Conservation (phyloP, 2,113 vertebrate species). For the Cyprinodon brontotheroides region DNA sequence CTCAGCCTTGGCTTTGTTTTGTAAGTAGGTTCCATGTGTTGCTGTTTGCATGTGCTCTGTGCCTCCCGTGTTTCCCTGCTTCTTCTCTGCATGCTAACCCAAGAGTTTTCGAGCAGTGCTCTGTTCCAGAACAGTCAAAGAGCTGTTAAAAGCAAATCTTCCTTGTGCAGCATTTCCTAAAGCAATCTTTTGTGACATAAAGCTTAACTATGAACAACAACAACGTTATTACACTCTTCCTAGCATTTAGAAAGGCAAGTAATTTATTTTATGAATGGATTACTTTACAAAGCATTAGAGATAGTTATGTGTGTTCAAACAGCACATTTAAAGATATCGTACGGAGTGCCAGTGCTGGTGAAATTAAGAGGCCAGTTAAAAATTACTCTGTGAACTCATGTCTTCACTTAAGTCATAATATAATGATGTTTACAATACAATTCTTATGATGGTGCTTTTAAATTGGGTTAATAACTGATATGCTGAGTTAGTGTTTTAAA, state of each 20-base stretch:
- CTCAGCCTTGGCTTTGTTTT: too few species aligned
- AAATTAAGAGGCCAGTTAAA: background rate
- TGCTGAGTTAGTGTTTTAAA: too few species aligned
- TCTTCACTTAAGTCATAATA: too few species aligned
- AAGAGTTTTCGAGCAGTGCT: background rate
- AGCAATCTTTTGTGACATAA: too few species aligned
- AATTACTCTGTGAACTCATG: too few species aligned
- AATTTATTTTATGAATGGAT: background rate
- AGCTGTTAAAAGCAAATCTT: background rate
- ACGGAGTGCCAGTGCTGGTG: background rate
- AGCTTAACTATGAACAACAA: background rate
- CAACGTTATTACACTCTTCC: background rate
- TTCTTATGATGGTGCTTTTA: too few species aligned
- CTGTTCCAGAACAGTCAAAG: background rate
- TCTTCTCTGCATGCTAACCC: background rate
- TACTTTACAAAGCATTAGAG: background rate
- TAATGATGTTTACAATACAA: too few species aligned
- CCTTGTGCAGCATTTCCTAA: background rate
- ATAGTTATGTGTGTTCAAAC: background rate
- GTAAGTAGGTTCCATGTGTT: background rate
- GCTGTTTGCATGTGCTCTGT: background rate
- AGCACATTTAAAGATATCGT: background rate
- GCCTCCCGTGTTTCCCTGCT: background rate
- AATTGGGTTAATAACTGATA: too few species aligned
- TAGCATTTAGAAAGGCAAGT: background rate